Evolutionary conservation across 2,888 invertebrate genomes (phyloP).

Genomic region (Rotaria socialis): DNA sequence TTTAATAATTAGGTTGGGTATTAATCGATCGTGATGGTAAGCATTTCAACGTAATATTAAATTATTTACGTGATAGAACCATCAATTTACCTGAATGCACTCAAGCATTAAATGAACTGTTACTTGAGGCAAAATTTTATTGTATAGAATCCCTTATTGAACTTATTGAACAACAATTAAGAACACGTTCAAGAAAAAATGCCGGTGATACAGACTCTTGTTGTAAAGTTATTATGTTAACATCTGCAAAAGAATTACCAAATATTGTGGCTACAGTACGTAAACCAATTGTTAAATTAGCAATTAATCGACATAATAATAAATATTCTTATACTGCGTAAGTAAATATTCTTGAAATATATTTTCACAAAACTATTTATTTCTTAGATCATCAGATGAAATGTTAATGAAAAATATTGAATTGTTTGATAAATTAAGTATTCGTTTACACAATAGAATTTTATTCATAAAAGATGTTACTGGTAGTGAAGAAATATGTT

Average conservation of each 20-base stretch:
- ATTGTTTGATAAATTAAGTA: slow-evolving; percentile 88
- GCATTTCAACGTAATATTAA: slow-evolving; percentile 46
- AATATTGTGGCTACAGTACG: not conserved
- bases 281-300: slow-evolving; percentile 38
- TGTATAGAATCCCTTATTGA: slow-evolving; percentile 39
- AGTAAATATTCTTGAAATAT: not conserved
- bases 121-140: slow-evolving; percentile 45
- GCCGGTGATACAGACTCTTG: slow-evolving; percentile 30
- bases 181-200: not conserved
- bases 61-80: slow-evolving; percentile 44
- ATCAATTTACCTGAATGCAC: slow-evolving; percentile 30
- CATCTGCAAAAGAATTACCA: slow-evolving; percentile 33
- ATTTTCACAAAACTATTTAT: not conserved
- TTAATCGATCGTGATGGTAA: slow-evolving; percentile 46
- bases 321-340: slow-evolving; percentile 45
- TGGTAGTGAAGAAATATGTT: slow-evolving; percentile 95
- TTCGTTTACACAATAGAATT: slow-evolving; percentile 87
- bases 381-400: slow-evolving; percentile 81
- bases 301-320: slow-evolving; percentile 45
- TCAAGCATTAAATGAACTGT: slow-evolving; percentile 42
- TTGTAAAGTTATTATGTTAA: slow-evolving; percentile 35
- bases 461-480: slow-evolving; percentile 96
- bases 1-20: slow-evolving; percentile 33
- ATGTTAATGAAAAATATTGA: slow-evolving; percentile 95
- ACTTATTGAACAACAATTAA: slow-evolving; percentile 41